These are phyloP conservation scores for Patella caerulea DNA, from an alignment of 2,888 invertebrate species.

Conservation along the genomic window DNA sequence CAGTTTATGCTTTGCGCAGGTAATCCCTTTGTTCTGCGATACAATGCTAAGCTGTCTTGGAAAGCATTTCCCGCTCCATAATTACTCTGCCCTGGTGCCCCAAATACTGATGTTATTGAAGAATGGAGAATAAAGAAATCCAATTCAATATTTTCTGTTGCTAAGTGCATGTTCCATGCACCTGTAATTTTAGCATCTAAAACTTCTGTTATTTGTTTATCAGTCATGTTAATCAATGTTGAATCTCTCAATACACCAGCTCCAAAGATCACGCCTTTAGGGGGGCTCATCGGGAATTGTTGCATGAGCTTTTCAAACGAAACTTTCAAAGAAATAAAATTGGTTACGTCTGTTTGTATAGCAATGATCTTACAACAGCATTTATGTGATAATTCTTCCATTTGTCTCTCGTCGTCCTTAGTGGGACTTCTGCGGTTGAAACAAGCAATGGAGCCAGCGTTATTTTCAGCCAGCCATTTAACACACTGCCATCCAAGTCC, in stretches of 20 bases:
- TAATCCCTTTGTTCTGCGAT: constrained; percentile 41
- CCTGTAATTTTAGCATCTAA: constrained; percentile 54
- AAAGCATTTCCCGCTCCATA: constrained; percentile 59
- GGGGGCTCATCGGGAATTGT: constrained; percentile 19
- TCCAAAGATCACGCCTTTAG: constrained; percentile 56
- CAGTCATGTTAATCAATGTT: constrained; percentile 36
- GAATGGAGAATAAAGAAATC: constrained; percentile 59
- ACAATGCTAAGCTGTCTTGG: constrained; percentile 51
- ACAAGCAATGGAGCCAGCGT: constrained; percentile 42
- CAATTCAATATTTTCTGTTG: constrained; percentile 38
- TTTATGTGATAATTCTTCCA: constrained; percentile 26
- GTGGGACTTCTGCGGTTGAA: constrained; percentile 35
- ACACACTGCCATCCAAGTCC: constrained; percentile 53
- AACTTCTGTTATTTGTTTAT: constrained; percentile 37
- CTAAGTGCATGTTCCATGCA: constrained; percentile 54
- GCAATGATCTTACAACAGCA: constrained; percentile 34
- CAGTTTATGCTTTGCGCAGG: constrained; percentile 56
- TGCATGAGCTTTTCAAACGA: constrained; percentile 32
- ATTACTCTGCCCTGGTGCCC: constrained; percentile 53
- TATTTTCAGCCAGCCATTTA: constrained; percentile 34
- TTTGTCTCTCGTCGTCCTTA: constrained; percentile 21
- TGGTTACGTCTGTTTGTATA: constrained; percentile 44
- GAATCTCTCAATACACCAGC: constrained; percentile 47
- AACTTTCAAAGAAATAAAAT: constrained; percentile 33
- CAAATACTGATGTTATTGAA: constrained; percentile 53